These are phyloP conservation scores for Myotis pilosus DNA, from an alignment of 2,797 vertebrate genomes.

Conservation along the genomic window DNA sequence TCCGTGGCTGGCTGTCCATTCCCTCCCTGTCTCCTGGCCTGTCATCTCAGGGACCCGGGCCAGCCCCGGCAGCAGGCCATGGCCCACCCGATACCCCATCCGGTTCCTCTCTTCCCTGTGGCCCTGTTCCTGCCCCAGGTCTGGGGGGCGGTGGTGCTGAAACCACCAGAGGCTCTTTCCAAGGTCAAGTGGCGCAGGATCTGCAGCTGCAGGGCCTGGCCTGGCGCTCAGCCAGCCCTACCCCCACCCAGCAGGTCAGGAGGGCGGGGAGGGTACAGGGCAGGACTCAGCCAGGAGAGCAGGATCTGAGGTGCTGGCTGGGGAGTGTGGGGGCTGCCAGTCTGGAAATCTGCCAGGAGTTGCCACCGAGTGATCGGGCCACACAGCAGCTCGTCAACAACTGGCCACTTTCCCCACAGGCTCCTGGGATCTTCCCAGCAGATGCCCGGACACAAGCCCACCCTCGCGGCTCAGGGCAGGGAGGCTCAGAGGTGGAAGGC, in stretches of 20 bases:
- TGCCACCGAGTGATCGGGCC: not conserved
- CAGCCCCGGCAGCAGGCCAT: not conserved
- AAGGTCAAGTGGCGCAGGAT: constrained; percentile 45
- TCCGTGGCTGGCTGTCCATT: not conserved
- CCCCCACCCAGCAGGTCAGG: not conserved
- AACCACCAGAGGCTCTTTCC: constrained; percentile 25
- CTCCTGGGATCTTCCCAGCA: not conserved
- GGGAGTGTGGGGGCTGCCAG: not conserved
- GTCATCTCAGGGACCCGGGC: not conserved
- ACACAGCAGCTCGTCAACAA: not conserved
- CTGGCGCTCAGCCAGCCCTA: not conserved
- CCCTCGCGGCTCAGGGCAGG: rapidly evolving
- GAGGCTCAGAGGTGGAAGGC: not conserved
- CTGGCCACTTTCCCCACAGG: not conserved
- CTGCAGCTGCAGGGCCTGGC: constrained; percentile 19
- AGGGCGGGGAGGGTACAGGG: not conserved
- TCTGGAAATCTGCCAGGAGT: not conserved
- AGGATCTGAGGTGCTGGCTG: not conserved
- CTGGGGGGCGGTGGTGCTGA: not conserved
- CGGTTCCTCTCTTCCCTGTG: not conserved
- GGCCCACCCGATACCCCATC: not conserved
- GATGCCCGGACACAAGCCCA: not conserved
- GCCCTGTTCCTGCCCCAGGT: not conserved
- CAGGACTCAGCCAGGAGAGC: not conserved
- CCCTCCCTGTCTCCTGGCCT: not conserved